Evolutionary conservation across 2,888 invertebrate species (phyloP).

Genomic region (Eupithecia abbreviata): DNA sequence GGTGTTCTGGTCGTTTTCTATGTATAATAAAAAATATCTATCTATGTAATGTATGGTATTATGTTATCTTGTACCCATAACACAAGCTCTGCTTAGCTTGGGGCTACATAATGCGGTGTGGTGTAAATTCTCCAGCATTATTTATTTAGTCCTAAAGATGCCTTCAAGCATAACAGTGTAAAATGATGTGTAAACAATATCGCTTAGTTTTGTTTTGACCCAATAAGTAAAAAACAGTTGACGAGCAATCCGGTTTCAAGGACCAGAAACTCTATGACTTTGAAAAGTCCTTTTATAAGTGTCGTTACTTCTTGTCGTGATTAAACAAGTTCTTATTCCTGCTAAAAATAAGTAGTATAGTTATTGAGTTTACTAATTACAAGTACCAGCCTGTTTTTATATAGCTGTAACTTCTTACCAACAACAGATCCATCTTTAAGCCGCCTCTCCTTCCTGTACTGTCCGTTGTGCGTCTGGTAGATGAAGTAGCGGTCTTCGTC

Average conservation of each 20-base stretch:
- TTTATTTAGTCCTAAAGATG: not conserved
- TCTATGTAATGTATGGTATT: too few relatives aligned
- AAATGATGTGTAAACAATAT: not conserved
- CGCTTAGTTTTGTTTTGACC: not conserved
- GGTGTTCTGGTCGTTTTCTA: too few relatives aligned
- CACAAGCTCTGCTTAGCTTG: too few relatives aligned
- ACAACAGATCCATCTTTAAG: slow-evolving; percentile 94
- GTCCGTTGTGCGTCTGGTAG: slow-evolving; percentile 94
- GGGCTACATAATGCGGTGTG: too few relatives aligned
- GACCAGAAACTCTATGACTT: slow-evolving; percentile 19
- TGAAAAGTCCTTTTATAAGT: slow-evolving; percentile 28
- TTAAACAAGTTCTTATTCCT: slow-evolving; percentile 1
- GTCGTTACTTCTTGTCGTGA: not conserved
- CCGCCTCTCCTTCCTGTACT: slow-evolving; percentile 94
- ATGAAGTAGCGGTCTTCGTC: slow-evolving; percentile 95
- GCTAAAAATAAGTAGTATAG: not conserved
- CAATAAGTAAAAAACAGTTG: slow-evolving; percentile 6
- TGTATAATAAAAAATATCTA: too few relatives aligned
- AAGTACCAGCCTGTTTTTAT: not conserved
- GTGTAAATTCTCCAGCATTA: too few relatives aligned
- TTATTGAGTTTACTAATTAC: not conserved
- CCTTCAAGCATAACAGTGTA: not conserved
- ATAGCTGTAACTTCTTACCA: slow-evolving; percentile 73
- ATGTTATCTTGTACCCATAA: too few relatives aligned
- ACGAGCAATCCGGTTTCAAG: not conserved